A percentile compares a stretch with the other conserved stretches of the same genome.
These are phyloP conservation scores for Passerina amoena DNA, from an alignment of 2,113 vertebrate genomes.

Conservation along the genomic window DNA sequence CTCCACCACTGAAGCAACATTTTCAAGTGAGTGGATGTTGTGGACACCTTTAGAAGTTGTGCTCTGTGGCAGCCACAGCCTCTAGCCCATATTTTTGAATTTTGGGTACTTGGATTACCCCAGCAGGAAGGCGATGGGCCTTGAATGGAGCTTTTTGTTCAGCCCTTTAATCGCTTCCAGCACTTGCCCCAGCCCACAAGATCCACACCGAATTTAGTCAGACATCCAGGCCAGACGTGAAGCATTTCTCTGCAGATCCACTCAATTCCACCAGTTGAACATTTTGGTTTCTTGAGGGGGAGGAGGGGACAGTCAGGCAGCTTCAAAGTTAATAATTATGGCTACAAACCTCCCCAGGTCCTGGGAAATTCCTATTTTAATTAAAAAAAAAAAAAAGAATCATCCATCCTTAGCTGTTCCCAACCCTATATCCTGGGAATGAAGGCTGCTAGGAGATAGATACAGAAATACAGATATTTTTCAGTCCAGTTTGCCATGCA, in stretches of 20 bases:
- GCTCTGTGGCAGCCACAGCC: slow-evolving; percentile 51
- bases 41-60: slow-evolving; percentile 66
- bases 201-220: slow-evolving; percentile 72
- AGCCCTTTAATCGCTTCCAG: slow-evolving; percentile 87
- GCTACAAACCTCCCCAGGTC: slow-evolving; percentile 25
- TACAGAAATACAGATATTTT: background rate
- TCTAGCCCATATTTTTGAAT: slow-evolving; percentile 74
- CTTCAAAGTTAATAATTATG: slow-evolving; percentile 42
- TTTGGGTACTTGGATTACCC: slow-evolving; percentile 84
- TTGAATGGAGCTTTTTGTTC: slow-evolving; percentile 89
- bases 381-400: background rate
- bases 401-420: background rate
- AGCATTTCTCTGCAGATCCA: slow-evolving; percentile 74
- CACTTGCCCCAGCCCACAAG: slow-evolving; percentile 78
- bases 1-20: background rate
- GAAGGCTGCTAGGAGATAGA: background rate
- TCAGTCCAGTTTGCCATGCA: background rate
- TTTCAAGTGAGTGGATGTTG: slow-evolving; percentile 48
- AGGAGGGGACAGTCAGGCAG: slow-evolving; percentile 40
- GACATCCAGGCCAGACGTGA: slow-evolving; percentile 71
- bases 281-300: slow-evolving; percentile 45
- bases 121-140: slow-evolving; percentile 84
- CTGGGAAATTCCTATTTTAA: background rate
- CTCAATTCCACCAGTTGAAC: slow-evolving; percentile 51
- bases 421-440: background rate